These are phyloP conservation scores for Diploscapter pachys DNA, from an alignment of 1,140 invertebrate species.

Conservation along the genomic window DNA sequence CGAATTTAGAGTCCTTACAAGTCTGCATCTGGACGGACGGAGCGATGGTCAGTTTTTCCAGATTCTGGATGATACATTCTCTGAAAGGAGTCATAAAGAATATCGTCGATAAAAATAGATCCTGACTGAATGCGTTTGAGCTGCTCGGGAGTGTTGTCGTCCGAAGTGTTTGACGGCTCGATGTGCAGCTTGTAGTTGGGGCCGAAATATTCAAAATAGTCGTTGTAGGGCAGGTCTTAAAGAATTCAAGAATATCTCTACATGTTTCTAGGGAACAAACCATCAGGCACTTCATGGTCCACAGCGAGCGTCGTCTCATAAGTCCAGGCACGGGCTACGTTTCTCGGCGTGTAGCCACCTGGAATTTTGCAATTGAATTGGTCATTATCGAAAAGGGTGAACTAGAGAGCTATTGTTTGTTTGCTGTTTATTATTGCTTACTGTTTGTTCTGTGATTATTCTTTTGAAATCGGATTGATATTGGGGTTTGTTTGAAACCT, in stretches of 20 bases:
- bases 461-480: too few relatives aligned
- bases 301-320: conserved; percentile 95
- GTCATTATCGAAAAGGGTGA: too few relatives aligned
- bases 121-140: conserved; percentile 67
- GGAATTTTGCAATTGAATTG: too few relatives aligned
- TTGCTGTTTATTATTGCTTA: too few relatives aligned
- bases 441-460: too few relatives aligned
- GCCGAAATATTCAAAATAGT: conserved; percentile 99
- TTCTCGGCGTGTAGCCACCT: conserved; percentile 87
- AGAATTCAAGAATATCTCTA: conserved; percentile 20
- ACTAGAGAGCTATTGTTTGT: too few relatives aligned
- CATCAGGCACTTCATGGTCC: conserved; percentile 89
- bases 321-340: conserved; percentile 97
- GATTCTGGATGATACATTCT: conserved; percentile 90
- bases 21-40: conserved; percentile 91
- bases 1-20: conserved; percentile 56
- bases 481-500: too few relatives aligned
- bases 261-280: conserved; percentile 43
- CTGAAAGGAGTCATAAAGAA: conserved; percentile 66
- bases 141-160: conserved; percentile 96
- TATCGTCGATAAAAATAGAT: conserved; percentile 2
- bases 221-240: conserved; percentile 91
- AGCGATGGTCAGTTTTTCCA: conserved; percentile 93
- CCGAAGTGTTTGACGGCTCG: conserved; percentile 96
- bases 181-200: conserved; percentile 97